phyloP scores from a whole-genome alignment of 2,888 invertebrate species.

The Ophion ellenae region DNA sequence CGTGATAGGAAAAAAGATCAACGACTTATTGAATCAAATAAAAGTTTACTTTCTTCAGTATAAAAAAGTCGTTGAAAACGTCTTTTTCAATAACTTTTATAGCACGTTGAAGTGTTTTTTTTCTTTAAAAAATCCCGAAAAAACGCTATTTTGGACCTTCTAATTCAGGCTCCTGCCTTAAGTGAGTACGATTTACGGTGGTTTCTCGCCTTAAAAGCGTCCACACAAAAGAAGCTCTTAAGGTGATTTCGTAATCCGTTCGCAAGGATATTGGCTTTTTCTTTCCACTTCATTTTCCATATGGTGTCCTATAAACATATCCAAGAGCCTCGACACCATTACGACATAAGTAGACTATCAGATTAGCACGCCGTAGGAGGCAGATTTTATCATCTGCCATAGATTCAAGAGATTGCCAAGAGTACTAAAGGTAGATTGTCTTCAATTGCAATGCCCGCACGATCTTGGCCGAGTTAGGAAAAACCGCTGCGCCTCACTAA shows the following conservation, averaged over 20 bases:
- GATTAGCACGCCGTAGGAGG: constrained; percentile 24
- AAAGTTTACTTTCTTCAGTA: no score
- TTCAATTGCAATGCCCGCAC: background rate
- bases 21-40: no score
- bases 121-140: no score
- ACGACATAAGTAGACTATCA: constrained; percentile 12
- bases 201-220: background rate
- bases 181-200: no score
- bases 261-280: background rate
- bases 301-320: constrained; percentile 1
- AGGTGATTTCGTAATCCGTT: background rate
- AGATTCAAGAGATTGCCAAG: background rate
- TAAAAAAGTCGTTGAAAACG: no score
- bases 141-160: no score
- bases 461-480: constrained; percentile 6
- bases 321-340: background rate
- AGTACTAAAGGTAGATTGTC: constrained; percentile 10
- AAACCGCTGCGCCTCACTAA: background rate
- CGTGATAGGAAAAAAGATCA: no score
- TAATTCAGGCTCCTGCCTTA: no score
- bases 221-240: background rate
- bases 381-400: constrained; percentile 16
- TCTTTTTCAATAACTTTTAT: no score
- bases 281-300: background rate
- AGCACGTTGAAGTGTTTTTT: no score